phyloP scores from a whole-genome alignment of 2,888 invertebrate species.

The Elgonia sp. region DNA sequence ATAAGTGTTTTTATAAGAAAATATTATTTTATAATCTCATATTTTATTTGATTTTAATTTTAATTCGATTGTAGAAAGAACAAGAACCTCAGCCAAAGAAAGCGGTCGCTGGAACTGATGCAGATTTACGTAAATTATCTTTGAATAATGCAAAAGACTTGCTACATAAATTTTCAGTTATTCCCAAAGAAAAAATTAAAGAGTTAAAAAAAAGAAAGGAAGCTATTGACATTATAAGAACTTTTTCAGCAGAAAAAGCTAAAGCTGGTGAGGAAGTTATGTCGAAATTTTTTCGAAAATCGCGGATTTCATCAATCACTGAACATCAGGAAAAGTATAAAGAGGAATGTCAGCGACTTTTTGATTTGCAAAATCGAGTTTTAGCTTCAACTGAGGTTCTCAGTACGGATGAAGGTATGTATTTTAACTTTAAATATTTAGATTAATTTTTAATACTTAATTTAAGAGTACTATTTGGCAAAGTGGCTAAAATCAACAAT shows the following conservation, averaged over 20 bases:
- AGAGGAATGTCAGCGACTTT: constrained; percentile 99
- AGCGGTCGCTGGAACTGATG: background rate
- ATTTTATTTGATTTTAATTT: background rate
- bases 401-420: constrained; percentile 96
- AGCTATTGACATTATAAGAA: constrained; percentile 99
- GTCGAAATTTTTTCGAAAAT: constrained; percentile 99
- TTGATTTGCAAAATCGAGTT: constrained; percentile 98
- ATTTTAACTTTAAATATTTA: too few relatives aligned
- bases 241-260: constrained; percentile 98
- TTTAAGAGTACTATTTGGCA: too few relatives aligned
- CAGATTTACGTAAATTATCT: constrained; percentile 87
- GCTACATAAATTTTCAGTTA: constrained; percentile 95
- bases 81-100: constrained; percentile 93
- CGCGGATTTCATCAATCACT: constrained; percentile 98
- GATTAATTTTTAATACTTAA: too few relatives aligned
- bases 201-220: constrained; percentile 97
- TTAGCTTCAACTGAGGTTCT: constrained; percentile 96
- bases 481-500: too few relatives aligned
- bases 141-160: constrained; percentile 98
- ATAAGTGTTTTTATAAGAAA: too few relatives aligned
- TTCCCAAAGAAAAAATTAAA: constrained; percentile 98
- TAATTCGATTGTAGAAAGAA: constrained; percentile 89
- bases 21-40: too few relatives aligned
- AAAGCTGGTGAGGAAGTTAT: constrained; percentile 99
- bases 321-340: constrained; percentile 99